Conservation (phyloP, 2,113 vertebrate genomes). For the Varanus salvator region DNA sequence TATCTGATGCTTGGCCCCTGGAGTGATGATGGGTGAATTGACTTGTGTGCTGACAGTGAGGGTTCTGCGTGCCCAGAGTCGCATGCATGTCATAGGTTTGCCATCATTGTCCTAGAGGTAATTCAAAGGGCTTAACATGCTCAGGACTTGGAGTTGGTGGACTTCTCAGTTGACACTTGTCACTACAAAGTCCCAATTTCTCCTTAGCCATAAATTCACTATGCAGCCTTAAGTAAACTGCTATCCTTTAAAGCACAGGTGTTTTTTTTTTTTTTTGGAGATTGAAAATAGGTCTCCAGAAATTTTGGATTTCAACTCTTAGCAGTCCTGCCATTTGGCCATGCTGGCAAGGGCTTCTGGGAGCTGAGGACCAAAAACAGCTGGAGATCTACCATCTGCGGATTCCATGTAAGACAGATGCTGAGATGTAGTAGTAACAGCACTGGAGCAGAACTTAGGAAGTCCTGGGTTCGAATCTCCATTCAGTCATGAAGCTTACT, state of each 20-base stretch:
- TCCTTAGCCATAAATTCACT: not conserved
- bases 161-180: not conserved
- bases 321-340: no score
- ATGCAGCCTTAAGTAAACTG: not conserved
- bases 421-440: not conserved
- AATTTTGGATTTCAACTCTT: no score
- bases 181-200: not conserved
- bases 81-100: no score
- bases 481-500: not conserved
- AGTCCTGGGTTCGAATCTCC: not conserved
- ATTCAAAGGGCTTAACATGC: not conserved
- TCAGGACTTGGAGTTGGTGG: not conserved
- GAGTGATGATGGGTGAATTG: no score
- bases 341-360: no score
- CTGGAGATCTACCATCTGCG: no score
- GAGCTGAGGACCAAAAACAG: not conserved
- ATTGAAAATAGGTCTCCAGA: no score
- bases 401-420: not conserved
- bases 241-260: not conserved
- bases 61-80: no score
- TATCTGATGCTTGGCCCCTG: no score
- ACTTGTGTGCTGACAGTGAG: no score
- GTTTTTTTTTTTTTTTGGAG: no score
- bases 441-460: not conserved
- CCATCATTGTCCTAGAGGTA: not conserved